Conservation (phyloP, 2,797 vertebrate genomes). For the Cyprinella venusta region DNA sequence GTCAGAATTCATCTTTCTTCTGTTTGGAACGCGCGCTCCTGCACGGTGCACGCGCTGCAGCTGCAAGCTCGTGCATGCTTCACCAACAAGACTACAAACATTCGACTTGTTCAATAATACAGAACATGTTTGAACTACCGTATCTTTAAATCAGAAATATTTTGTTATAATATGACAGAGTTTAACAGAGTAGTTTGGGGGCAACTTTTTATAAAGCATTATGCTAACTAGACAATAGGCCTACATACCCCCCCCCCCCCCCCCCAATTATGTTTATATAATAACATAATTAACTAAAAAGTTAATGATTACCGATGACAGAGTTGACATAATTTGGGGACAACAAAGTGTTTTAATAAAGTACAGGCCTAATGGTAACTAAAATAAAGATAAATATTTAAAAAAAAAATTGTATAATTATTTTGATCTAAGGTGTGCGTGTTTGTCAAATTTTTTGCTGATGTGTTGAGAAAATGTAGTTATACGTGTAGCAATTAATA, state of each 20-base stretch:
- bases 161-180: too few species aligned
- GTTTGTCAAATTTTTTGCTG: background rate
- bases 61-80: slow-evolving; percentile 61
- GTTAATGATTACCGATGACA: too few species aligned
- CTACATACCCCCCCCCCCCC: too few species aligned
- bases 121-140: background rate
- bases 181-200: too few species aligned
- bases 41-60: slow-evolving; percentile 64
- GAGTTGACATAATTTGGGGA: background rate
- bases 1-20: slow-evolving; percentile 57
- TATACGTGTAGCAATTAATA: background rate
- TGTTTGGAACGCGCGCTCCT: slow-evolving; percentile 72
- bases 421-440: background rate
- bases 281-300: too few species aligned
- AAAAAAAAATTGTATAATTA: too few species aligned
- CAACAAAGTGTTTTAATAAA: background rate
- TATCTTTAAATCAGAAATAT: too few species aligned
- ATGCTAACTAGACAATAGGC: too few species aligned
- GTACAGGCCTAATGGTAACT: background rate
- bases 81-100: background rate
- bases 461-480: background rate
- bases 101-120: background rate
- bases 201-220: too few species aligned
- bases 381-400: background rate
- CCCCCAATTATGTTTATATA: too few species aligned